Evolutionary conservation across 2,888 invertebrate genomes (phyloP).

Genomic region (Yponomeuta plumbellus): DNA sequence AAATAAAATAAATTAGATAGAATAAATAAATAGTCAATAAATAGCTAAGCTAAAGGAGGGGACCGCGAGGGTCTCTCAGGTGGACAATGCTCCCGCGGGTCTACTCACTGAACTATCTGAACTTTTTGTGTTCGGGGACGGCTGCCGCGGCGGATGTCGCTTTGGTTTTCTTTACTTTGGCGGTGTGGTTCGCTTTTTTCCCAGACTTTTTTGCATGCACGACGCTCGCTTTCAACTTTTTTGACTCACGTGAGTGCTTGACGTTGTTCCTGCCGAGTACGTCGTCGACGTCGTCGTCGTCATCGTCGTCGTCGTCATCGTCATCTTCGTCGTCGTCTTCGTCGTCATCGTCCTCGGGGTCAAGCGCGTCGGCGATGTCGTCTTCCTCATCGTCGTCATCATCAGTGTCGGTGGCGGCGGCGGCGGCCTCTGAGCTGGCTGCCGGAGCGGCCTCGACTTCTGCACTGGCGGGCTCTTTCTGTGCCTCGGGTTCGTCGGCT

Average conservation of each 20-base stretch:
- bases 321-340: constrained; percentile 81
- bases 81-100: constrained; percentile 50
- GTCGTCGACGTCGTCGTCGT: constrained; percentile 80
- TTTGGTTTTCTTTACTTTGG: constrained; percentile 75
- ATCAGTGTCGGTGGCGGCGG: constrained; percentile 41
- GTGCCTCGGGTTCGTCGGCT: constrained; percentile 58
- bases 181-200: constrained; percentile 67
- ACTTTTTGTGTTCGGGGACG: constrained; percentile 72
- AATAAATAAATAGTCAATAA: constrained; percentile 77
- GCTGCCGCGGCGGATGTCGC: constrained; percentile 63
- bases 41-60: constrained; percentile 75
- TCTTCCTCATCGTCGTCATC: constrained; percentile 70
- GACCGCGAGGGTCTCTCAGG: constrained; percentile 65
- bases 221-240: constrained; percentile 75
- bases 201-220: constrained; percentile 65
- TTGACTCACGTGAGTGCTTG: constrained; percentile 89
- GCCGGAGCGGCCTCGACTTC: constrained; percentile 47
- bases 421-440: constrained; percentile 31
- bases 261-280: constrained; percentile 73
- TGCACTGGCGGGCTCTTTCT: constrained; percentile 60
- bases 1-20: constrained; percentile 78
- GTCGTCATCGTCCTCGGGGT: constrained; percentile 79
- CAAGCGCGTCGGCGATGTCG: constrained; percentile 78
- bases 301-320: constrained; percentile 80
- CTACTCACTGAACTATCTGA: constrained; percentile 65